These are phyloP conservation scores for Stichodactyla mertensii DNA, from an alignment of 64 coral and sea anemone species.

Conservation along the genomic window DNA sequence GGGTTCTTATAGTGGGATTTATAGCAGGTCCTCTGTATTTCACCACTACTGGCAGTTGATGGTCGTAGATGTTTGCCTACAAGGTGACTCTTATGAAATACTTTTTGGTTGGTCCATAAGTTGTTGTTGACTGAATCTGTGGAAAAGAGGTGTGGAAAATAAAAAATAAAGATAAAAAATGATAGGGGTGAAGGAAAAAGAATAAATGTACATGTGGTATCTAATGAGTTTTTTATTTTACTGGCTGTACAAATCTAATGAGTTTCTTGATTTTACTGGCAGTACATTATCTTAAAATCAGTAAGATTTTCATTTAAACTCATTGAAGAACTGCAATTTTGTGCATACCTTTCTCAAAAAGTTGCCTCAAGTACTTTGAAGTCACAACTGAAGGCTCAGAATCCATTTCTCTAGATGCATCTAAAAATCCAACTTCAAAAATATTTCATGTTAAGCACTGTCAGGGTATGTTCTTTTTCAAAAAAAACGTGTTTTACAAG, in stretches of 20 bases:
- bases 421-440: conserved; percentile 6
- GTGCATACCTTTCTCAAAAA: neutral
- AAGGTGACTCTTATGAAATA: conserved; percentile 70
- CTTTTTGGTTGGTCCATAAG: neutral
- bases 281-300: no score
- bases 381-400: neutral
- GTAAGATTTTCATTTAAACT: no score
- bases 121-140: neutral
- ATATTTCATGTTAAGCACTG: neutral
- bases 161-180: no score
- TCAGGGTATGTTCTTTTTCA: neutral
- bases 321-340: neutral
- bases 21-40: conserved; percentile 1
- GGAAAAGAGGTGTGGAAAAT: neutral
- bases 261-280: no score
- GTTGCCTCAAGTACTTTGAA: conserved; percentile 3
- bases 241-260: no score
- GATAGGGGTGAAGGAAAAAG: no score
- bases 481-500: no score
- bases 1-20: conserved; percentile 18
- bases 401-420: neutral
- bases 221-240: no score
- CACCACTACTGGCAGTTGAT: neutral
- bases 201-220: no score
- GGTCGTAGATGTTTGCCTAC: conserved; percentile 41